Evolutionary conservation across 2,888 invertebrate species (phyloP).

Genomic region (Diadegma fenestrale): DNA sequence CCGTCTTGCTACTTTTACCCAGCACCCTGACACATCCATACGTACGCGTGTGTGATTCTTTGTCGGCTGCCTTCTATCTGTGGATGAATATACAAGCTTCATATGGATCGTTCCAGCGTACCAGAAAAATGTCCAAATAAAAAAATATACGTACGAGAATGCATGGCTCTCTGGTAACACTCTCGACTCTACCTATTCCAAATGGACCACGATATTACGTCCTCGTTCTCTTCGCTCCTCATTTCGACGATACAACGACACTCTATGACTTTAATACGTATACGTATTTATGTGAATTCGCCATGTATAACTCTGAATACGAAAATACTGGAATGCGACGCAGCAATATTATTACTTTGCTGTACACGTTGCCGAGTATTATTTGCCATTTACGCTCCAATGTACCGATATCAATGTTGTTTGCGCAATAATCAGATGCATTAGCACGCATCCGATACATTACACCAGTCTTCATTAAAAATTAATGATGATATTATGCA

Average conservation of each 20-base stretch:
- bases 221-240: slow-evolving; percentile 18
- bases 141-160: slow-evolving; percentile 12
- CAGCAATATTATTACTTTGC: slow-evolving; percentile 59
- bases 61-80: slow-evolving; percentile 8
- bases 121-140: slow-evolving; percentile 22
- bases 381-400: slow-evolving; percentile 55
- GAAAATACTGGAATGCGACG: slow-evolving; percentile 43
- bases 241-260: slow-evolving; percentile 10
- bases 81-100: slow-evolving; percentile 11
- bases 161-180: slow-evolving; percentile 32
- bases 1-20: slow-evolving; percentile 44
- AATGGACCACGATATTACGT: slow-evolving; percentile 65
- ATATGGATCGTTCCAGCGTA: slow-evolving; percentile 38
- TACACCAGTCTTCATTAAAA: neutral
- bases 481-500: neutral
- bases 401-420: slow-evolving; percentile 35
- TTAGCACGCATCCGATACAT: neutral
- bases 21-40: neutral
- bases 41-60: neutral
- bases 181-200: slow-evolving; percentile 53
- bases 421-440: slow-evolving; percentile 13
- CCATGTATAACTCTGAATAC: slow-evolving; percentile 4
- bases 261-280: slow-evolving; percentile 6
- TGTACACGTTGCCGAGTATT: slow-evolving; percentile 10
- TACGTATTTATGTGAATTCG: slow-evolving; percentile 1